Percentiles rank a stretch among this genome's conserved stretches.
Conservation (phyloP, 2,113 vertebrate species). For the Trichomycterus rosablanca region DNA sequence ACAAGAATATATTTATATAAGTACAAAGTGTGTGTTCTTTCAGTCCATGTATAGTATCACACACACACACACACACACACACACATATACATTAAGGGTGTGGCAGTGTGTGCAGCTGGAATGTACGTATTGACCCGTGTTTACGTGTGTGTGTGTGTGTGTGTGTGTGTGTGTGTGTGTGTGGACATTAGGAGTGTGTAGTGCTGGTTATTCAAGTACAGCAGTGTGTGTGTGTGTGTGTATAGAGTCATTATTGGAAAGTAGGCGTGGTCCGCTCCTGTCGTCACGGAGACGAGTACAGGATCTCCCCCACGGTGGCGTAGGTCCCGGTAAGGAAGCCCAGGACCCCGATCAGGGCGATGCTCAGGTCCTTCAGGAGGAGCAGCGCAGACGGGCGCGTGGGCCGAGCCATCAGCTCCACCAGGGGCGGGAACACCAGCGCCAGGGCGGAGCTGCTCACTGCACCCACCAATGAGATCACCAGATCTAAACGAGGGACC, state of each 20-base stretch:
- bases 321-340: slow-evolving; percentile 82
- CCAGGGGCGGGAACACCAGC: slow-evolving; percentile 77
- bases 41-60: background rate
- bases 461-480: slow-evolving; percentile 80
- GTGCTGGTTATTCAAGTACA: background rate
- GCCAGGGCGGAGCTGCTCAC: slow-evolving; percentile 83
- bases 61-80: slow-evolving; percentile 19
- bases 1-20: too few relatives aligned
- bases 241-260: background rate
- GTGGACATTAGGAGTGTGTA: background rate
- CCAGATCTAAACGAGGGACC: slow-evolving; percentile 80
- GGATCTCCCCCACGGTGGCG: slow-evolving; percentile 77
- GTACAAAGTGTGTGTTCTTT: too few relatives aligned
- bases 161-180: slow-evolving; percentile 5
- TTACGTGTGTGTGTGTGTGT: background rate
- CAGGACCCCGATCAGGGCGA: slow-evolving; percentile 72
- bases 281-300: slow-evolving; percentile 60
- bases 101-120: slow-evolving; percentile 16
- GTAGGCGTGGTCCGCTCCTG: background rate
- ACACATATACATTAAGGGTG: background rate
- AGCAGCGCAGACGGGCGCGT: slow-evolving; percentile 57
- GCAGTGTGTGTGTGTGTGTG: slow-evolving; percentile 2
- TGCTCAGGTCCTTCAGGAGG: slow-evolving; percentile 74
- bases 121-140: background rate
- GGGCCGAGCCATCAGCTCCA: slow-evolving; percentile 79